These are phyloP conservation scores for Synanceia verrucosa DNA, from an alignment of 2,797 vertebrate genomes.

Conservation along the genomic window DNA sequence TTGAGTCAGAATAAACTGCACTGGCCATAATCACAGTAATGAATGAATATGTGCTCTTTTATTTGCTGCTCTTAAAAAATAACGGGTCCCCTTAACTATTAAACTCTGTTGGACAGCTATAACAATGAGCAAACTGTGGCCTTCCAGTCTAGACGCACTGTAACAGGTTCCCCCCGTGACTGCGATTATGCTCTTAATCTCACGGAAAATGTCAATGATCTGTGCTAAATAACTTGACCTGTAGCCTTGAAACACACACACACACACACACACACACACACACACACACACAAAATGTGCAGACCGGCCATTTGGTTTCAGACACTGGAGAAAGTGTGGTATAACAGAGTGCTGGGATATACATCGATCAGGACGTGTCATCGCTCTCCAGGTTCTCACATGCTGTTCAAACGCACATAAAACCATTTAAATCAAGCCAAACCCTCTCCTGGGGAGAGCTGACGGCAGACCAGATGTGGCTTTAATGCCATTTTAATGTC, in stretches of 20 bases:
- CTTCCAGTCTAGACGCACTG: slow-evolving; percentile 55
- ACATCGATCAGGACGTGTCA: slow-evolving; percentile 20
- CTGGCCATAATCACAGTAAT: not conserved
- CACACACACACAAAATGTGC: not conserved
- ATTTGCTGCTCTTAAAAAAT: slow-evolving; percentile 34
- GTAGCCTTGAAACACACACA: slow-evolving; percentile 25
- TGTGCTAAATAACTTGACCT: slow-evolving; percentile 50
- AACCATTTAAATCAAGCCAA: slow-evolving; percentile 28
- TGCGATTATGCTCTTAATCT: slow-evolving; percentile 61
- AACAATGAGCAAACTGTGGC: slow-evolving; percentile 51
- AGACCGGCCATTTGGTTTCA: slow-evolving; percentile 2
- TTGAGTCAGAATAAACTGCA: not conserved
- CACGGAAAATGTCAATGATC: slow-evolving; percentile 57
- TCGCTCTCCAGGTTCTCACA: slow-evolving; percentile 21
- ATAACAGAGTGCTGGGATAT: slow-evolving; percentile 26
- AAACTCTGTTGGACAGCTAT: slow-evolving; percentile 18
- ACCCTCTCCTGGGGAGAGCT: slow-evolving; percentile 31
- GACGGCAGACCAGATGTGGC: slow-evolving; percentile 65
- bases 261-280: not conserved
- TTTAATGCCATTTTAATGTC: slow-evolving; percentile 46
- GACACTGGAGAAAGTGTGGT: slow-evolving; percentile 11
- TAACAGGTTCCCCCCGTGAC: slow-evolving; percentile 56
- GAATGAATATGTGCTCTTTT: not conserved
- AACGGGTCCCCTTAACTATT: slow-evolving; percentile 28
- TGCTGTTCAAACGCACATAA: slow-evolving; percentile 11